Evolutionary conservation across 1,140 invertebrate species (phyloP).

Genomic region (Agraylea sexmaculata): DNA sequence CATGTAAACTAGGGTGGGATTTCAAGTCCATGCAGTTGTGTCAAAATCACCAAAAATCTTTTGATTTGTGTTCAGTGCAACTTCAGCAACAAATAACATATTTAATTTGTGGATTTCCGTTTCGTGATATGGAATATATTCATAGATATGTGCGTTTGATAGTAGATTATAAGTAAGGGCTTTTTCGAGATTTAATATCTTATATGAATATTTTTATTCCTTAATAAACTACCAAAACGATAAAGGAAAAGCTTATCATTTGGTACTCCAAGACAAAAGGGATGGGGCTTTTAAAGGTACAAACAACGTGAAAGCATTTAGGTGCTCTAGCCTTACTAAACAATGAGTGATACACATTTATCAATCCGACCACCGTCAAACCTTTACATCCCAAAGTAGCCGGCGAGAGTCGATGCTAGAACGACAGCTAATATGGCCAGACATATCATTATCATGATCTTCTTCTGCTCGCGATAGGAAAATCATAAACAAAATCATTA

Average conservation of each 20-base stretch:
- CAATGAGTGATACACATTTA: slow-evolving; percentile 17
- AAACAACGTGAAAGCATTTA: background rate
- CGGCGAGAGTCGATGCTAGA: slow-evolving; percentile 58
- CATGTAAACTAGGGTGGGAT: too few relatives aligned
- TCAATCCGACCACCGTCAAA: slow-evolving; percentile 14
- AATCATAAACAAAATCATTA: slow-evolving; percentile 37
- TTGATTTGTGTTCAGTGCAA: too few relatives aligned
- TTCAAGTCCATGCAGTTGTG: too few relatives aligned
- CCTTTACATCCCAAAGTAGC: slow-evolving; percentile 43
- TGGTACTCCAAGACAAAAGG: background rate
- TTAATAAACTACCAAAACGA: too few relatives aligned
- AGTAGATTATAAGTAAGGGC: too few relatives aligned
- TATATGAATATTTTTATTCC: too few relatives aligned
- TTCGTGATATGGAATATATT: too few relatives aligned
- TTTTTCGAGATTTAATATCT: too few relatives aligned
- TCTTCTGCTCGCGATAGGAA: slow-evolving; percentile 72
- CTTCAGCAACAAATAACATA: too few relatives aligned
- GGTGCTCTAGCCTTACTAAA: slow-evolving; percentile 16
- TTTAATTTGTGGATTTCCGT: too few relatives aligned
- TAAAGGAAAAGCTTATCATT: background rate
- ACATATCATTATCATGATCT: slow-evolving; percentile 93
- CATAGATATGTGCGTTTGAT: too few relatives aligned
- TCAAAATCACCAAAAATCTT: too few relatives aligned
- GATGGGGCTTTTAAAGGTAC: background rate
- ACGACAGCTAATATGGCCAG: slow-evolving; percentile 67